Evolutionary conservation across 2,797 vertebrate genomes (phyloP), one percentile per base, ranked within the genome.

Genomic region (Sebastes umbrosus): DNA sequence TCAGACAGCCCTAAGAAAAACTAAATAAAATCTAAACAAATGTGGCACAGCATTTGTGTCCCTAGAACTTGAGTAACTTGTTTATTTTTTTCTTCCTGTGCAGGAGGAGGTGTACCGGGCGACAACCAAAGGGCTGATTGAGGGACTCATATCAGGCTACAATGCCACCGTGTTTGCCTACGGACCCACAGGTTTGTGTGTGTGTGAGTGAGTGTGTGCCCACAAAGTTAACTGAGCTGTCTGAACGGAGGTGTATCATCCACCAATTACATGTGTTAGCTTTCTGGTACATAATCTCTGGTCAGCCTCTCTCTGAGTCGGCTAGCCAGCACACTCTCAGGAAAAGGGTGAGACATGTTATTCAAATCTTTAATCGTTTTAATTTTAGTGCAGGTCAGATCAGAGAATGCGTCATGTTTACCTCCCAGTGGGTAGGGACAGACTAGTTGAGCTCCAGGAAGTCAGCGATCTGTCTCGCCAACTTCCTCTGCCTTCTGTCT

Each of bases 151-250:
- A 79, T 98, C 97, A 0, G 97, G 98, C 87, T 98, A 97, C 92
- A 97, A 98, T 10, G 97, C 97, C 87, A 99, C 98, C 0, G 95
- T 99, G 87, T 98, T 99, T 79, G 96, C 98, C 90, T 99, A 99
- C 4, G 97, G 98, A 90, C 97, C 98, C 80, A 99, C 97, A 82
- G 97, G 97, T 99, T 72, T 70, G 93, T 72, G 20, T 11, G 57
- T 59, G 32, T 39, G 54, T 2, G 63, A 91, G 70, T 69, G 65
- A 66, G 36, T 59, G 25, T 68, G 25, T 70, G 57, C 14, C 39
- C 24, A 32, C 32, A 9, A 63, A 22, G 57, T 69, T 69, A 64
- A 57, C 22, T 50, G 52, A 3, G 18, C 32, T 22, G 58, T 65
- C 34, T 82, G 32, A 86, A 71, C 27, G 18, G 58, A 75, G 24